Conservation (phyloP, 2,113 vertebrate species). For the Scalopus aquaticus region DNA sequence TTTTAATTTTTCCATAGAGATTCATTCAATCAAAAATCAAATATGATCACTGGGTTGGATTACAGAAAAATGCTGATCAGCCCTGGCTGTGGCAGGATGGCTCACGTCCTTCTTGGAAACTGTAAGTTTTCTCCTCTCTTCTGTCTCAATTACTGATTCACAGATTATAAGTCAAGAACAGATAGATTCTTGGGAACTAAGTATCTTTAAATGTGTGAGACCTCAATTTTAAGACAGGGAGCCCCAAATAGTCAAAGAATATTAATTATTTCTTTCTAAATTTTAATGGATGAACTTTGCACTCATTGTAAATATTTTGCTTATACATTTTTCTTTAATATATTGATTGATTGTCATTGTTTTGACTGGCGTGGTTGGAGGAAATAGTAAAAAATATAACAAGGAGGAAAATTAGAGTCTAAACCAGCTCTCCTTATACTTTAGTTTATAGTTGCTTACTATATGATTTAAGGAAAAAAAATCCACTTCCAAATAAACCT, state of each 20-base stretch:
- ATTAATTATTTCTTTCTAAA: neutral
- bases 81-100: no score
- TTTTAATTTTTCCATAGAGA: no score
- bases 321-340: neutral
- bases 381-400: neutral
- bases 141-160: neutral
- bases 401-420: neutral
- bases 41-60: no score
- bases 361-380: neutral
- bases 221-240: neutral
- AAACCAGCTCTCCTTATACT: neutral
- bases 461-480: neutral
- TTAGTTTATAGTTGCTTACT: neutral
- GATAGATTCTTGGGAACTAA: neutral
- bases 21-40: no score
- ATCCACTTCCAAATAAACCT: neutral
- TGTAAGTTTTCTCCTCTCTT: neutral
- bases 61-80: no score
- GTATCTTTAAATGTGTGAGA: neutral
- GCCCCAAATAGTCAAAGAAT: neutral
- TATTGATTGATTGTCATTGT: neutral
- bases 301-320: neutral
- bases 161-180: neutral
- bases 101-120: neutral
- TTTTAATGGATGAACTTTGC: neutral